Base-by-base conservation (phyloP, 2,797 vertebrate species). In the Myripristis jacobus region DNA sequence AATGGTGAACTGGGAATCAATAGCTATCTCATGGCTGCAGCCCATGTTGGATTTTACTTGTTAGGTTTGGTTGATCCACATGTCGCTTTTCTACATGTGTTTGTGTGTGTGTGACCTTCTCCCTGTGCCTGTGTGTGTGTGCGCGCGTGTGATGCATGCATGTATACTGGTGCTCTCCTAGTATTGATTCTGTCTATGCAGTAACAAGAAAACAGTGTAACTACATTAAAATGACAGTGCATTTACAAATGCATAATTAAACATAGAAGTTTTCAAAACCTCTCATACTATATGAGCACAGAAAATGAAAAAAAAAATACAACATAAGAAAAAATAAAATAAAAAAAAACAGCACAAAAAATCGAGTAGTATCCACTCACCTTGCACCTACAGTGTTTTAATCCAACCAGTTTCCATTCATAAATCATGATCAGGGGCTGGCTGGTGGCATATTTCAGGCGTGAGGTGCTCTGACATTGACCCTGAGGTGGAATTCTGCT, bases 1-100 rank as follows among this genome's bases (percentile, higher is more conserved):
- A 86, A 91, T 70, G 74, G 83, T 85, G 87, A 90, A 92, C 88
- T 83, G 69, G 81, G 80, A 90, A 93, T 93, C 92, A 92, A 93
- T 92, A 90, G 83, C 89, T 63, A 92, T 92, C 87, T 92, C 87
- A 87, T 90, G 76, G 89, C 77, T 77, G 81, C 66, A 79, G 80
- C 89, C 80, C 84, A 83, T 75, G 86, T 81, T 90, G 88, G 82
- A 90, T 91, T 90, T 87, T 84, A 63, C 87, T 90, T 38, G 83
- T 90, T 88, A 88, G 68, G 75, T 81, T 81, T 77, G 81, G 73
- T 56, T 90, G 83, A 90, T 91, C 85, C 83, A 81, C 85, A 77
- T 70, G 81, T 83, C 54, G 57, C 70, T 66, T 80, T 63, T 80
- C 41, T 34, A 34, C 52, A n/a, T n/a, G n/a, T n/a, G n/a, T n/a